Percentiles rank a stretch among this genome's conserved stretches.
Evolutionary conservation across 2,888 invertebrate genomes (phyloP).

Genomic region (Oscheius onirici): DNA sequence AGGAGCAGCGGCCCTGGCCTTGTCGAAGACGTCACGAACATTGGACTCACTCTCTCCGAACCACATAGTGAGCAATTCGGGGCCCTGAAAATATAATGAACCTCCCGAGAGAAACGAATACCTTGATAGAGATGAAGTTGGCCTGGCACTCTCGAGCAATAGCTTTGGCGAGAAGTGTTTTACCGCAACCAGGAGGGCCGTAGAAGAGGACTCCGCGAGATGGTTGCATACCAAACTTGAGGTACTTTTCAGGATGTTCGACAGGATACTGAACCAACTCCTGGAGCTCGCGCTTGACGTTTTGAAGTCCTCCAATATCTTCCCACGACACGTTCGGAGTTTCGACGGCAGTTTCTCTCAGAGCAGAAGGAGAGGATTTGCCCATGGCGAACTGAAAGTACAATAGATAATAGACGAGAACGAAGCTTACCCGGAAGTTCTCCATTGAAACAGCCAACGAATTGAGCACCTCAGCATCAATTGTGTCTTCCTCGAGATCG

Average conservation of each 20-base stretch:
- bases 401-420: neutral
- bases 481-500: constrained; percentile 98
- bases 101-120: constrained; percentile 76
- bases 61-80: constrained; percentile 98
- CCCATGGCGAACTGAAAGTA: constrained; percentile 94
- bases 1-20: constrained; percentile 97
- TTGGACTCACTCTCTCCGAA: constrained; percentile 99
- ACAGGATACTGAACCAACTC: constrained; percentile 98
- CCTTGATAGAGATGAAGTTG: constrained; percentile 97
- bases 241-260: constrained; percentile 99
- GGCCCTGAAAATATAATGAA: constrained; percentile 71
- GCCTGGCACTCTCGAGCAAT: constrained; percentile 99
- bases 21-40: constrained; percentile 98
- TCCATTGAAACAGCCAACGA: constrained; percentile 88
- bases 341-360: constrained; percentile 98
- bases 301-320: constrained; percentile 84
- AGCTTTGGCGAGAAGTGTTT: constrained; percentile 82
- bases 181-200: constrained; percentile 93
- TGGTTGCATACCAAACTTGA: constrained; percentile 99
- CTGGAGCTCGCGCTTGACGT: constrained; percentile 82
- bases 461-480: constrained; percentile 96
- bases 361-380: constrained; percentile 96
- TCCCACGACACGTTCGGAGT: constrained; percentile 97
- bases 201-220: constrained; percentile 90
- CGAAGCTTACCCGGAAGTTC: constrained; percentile 55